Base-by-base conservation (phyloP, 1,140 invertebrate genomes). In the Caenorhabditis briggsae region DNA sequence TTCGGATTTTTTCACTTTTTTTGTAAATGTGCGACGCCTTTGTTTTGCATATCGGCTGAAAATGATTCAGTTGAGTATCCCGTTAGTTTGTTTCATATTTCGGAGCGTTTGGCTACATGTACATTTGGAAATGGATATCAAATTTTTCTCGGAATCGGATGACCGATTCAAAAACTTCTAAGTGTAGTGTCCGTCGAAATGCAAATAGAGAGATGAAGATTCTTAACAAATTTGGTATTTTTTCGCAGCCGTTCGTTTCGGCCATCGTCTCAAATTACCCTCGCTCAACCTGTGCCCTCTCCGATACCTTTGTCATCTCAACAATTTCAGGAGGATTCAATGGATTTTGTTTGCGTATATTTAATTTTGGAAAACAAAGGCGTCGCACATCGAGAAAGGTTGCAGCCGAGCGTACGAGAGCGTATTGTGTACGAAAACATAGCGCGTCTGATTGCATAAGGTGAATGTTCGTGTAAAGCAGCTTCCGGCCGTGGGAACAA, bases 331-430 rank as follows among this genome's bases (percentile, higher is more conserved):
- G 7, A 41, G n/a, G 70, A 53, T 11, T 53, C n/a, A 78, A 50
- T 78, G 23, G 70, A 78, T 78, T 78, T 23, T 78, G 46, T 78
- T 70, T 70, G 70, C n/a, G 70, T 78, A 78, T 78, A 50, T 78
- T 78, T 78, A 78, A 78, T 78, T 78, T 78, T 78, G 70, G 70
- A 78, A 78, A 78, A 78, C 70, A 78, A 78, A 78, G 70, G 33
- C 33, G 33, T n/a, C 43, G 43, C 70, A 78, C 43, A 70, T 70
- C 64, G 64, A 70, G 43, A 70, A 70, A 78, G 70, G 70, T 78
- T 78, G 70, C 70, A 78, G 70, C 46, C 43, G 70, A 78, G 43
- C 70, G 70, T 78, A 78, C 46, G 70, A 78, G 33, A 33, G 70
- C 70, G 43, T 50, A 50, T 78, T 78, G 70, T 78, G 70, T 78